Conservation (phyloP, 2,797 vertebrate species). For the Threskiornis aethiopicus region DNA sequence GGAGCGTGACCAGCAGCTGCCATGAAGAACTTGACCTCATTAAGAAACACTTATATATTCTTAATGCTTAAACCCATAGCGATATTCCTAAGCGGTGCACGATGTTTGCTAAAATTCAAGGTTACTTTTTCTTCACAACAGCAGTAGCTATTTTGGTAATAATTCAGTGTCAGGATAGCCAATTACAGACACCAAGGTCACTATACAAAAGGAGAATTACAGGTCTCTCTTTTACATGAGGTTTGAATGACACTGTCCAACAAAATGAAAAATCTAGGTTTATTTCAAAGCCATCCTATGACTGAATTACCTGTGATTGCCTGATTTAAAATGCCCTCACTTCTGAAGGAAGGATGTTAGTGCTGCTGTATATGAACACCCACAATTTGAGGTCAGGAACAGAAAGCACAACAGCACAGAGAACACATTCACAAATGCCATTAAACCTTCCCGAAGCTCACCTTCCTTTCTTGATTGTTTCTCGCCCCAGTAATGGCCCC, state of each 20-base stretch:
- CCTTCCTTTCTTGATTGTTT: constrained; percentile 93
- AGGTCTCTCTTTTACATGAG: not conserved
- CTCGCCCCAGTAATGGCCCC: constrained; percentile 89
- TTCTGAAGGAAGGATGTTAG: not conserved
- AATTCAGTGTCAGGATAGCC: not conserved
- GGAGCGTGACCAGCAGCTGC: not conserved
- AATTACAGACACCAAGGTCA: not conserved
- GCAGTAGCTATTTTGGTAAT: not conserved
- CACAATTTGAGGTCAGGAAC: not conserved
- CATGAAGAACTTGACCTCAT: not conserved
- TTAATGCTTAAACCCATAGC: not conserved
- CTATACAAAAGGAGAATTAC: not conserved
- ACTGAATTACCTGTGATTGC: not conserved
- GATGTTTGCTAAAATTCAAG: not conserved
- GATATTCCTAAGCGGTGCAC: not conserved
- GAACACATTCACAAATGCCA: accelerated
- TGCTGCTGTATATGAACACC: not conserved
- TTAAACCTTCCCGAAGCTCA: constrained; percentile 23
- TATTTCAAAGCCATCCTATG: not conserved
- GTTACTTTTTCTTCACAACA: not conserved
- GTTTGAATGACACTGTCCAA: not conserved
- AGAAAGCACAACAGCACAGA: not conserved
- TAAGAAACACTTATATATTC: not conserved
- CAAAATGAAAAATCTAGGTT: not conserved
- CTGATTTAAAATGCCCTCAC: not conserved